Percentiles rank a stretch among this genome's conserved stretches.
phyloP scores from a whole-genome alignment of 30 jellyfish, hydroid and myxozoan genomes.

The Morbakka virulenta region DNA sequence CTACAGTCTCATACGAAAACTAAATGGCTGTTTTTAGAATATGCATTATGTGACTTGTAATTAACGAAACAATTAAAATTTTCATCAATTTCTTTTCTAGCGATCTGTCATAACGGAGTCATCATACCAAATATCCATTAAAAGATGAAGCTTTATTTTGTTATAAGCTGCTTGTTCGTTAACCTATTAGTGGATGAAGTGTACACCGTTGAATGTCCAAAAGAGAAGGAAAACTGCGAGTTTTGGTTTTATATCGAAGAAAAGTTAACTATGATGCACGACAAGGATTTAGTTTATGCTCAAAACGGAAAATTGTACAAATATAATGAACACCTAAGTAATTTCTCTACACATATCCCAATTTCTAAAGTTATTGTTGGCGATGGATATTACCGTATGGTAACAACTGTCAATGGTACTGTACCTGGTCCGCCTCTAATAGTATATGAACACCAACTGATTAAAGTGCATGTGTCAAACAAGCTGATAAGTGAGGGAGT shows the following conservation, averaged over 20 bases:
- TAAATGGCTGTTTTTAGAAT: too few relatives aligned
- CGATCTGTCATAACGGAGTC: too few relatives aligned
- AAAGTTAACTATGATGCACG: constrained; percentile 49
- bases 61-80: too few relatives aligned
- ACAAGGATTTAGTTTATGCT: constrained; percentile 62
- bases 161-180: too few relatives aligned
- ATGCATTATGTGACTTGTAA: too few relatives aligned
- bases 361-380: constrained; percentile 34
- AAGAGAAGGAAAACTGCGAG: constrained; percentile 24
- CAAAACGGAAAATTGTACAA: constrained; percentile 41
- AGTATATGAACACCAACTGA: constrained; percentile 43
- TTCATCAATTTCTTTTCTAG: too few relatives aligned
- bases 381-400: constrained; percentile 56
- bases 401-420: constrained; percentile 38
- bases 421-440: constrained; percentile 60
- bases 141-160: too few relatives aligned
- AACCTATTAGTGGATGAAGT: too few relatives aligned
- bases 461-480: constrained; percentile 22
- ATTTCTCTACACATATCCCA: constrained; percentile 37
- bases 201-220: too few relatives aligned
- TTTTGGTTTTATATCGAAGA: constrained; percentile 51
- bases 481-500: constrained; percentile 19
- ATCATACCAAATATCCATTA: too few relatives aligned
- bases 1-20: too few relatives aligned
- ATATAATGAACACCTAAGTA: constrained; percentile 43